Conservation (phyloP, 1,140 invertebrate species). For the Drosophila ananassae region DNA sequence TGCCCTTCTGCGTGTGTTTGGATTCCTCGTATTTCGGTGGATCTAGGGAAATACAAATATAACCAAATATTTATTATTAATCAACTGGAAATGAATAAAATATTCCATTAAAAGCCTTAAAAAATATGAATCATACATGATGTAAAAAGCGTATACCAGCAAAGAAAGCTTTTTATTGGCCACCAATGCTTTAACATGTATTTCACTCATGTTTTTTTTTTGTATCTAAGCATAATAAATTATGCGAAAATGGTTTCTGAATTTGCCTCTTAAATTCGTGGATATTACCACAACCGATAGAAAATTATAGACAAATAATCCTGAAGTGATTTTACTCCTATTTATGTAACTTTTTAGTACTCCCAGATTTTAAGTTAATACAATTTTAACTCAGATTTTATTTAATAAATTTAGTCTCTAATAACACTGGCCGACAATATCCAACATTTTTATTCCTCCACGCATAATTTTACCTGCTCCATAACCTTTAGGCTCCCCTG, state of each 20-base stretch:
- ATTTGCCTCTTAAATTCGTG: neutral
- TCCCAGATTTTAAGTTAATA: no score
- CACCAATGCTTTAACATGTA: neutral
- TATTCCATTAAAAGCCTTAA: neutral
- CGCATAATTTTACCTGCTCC: no score
- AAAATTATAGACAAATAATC: no score
- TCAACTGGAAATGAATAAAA: neutral
- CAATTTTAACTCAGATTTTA: no score
- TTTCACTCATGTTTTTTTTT: neutral
- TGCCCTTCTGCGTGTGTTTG: slow-evolving; percentile 58
- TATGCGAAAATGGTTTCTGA: neutral
- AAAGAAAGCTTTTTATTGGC: neutral
- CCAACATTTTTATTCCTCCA: no score
- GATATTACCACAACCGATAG: neutral
- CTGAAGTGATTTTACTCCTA: no score
- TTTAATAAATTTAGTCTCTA: no score
- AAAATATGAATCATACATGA: neutral
- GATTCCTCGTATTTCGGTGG: slow-evolving; percentile 71
- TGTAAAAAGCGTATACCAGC: neutral
- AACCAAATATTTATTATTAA: neutral
- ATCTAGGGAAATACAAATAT: slow-evolving; percentile 21
- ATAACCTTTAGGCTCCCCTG: no score
- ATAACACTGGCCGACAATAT: no score
- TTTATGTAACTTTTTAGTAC: no score
- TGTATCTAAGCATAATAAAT: neutral